phyloP scores from a whole-genome alignment of 2,888 invertebrate genomes.

The Rhogogaster chlorosoma region DNA sequence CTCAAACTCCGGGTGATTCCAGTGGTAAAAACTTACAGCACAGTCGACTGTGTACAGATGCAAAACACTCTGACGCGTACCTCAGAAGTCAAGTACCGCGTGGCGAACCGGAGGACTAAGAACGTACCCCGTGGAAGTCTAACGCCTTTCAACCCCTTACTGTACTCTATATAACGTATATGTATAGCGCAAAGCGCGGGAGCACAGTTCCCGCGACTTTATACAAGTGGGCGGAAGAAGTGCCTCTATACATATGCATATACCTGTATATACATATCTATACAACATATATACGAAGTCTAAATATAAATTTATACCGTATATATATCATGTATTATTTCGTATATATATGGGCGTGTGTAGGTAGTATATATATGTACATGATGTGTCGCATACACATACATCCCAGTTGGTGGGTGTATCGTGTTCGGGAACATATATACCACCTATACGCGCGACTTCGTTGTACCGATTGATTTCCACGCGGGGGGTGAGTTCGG shows the following conservation, averaged over 20 bases:
- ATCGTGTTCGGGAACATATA: not conserved
- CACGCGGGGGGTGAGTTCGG: slow-evolving; percentile 10
- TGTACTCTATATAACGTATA: slow-evolving; percentile 1
- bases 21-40: not conserved
- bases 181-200: not conserved
- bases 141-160: slow-evolving; percentile 34
- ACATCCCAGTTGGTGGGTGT: not conserved
- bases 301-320: too few relatives aligned
- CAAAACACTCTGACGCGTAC: not conserved
- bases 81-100: slow-evolving; percentile 11
- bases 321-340: not conserved
- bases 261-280: not conserved
- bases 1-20: not conserved
- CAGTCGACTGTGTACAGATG: not conserved
- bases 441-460: slow-evolving; percentile 19
- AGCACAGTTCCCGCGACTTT: not conserved
- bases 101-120: slow-evolving; percentile 8
- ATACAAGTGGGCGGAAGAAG: slow-evolving; percentile 26
- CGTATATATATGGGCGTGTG: not conserved
- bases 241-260: not conserved
- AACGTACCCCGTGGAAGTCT: slow-evolving; percentile 20
- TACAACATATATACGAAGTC: not conserved
- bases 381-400: not conserved
- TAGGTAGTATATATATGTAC: not conserved
- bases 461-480: slow-evolving; percentile 48